These are phyloP conservation scores for Dendroctonus valens DNA, from an alignment of 1,140 invertebrate genomes.

Conservation along the genomic window DNA sequence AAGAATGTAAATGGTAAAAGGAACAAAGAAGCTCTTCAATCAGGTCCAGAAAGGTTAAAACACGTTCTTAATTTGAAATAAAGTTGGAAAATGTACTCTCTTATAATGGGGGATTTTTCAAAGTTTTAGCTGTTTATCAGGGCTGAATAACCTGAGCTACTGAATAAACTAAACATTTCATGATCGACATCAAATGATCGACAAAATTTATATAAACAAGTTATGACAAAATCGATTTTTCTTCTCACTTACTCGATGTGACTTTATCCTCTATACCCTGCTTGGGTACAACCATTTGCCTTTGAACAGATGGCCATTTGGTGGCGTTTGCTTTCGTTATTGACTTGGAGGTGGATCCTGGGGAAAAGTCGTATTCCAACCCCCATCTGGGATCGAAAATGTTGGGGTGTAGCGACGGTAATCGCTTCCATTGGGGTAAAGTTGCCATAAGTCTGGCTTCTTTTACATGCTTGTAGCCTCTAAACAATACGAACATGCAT, in stretches of 20 bases:
- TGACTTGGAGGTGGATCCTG: neutral
- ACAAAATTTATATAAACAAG: no score
- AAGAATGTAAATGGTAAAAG: no score
- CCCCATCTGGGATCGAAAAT: constrained; percentile 16
- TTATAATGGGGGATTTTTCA: no score
- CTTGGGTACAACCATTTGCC: constrained; percentile 10
- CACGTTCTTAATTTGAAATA: no score
- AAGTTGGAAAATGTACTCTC: no score
- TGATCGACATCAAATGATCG: no score
- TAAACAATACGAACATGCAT: neutral
- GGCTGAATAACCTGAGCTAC: no score
- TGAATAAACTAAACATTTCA: no score
- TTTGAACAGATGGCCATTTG: constrained; percentile 22
- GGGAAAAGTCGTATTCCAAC: constrained; percentile 2
- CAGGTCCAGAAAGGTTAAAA: no score
- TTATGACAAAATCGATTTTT: neutral
- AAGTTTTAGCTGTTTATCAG: no score
- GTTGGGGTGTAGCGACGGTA: constrained; percentile 6
- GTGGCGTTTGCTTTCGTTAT: neutral
- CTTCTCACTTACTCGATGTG: constrained; percentile 17
- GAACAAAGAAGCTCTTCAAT: no score
- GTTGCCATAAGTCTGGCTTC: neutral
- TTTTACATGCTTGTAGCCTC: neutral
- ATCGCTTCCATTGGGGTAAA: constrained; percentile 21
- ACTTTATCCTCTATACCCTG: constrained; percentile 12